A percentile compares a stretch with the other conserved stretches of the same genome.
phyloP scores from a whole-genome alignment of 2,888 invertebrate species.

The Megastigmus dorsalis region DNA sequence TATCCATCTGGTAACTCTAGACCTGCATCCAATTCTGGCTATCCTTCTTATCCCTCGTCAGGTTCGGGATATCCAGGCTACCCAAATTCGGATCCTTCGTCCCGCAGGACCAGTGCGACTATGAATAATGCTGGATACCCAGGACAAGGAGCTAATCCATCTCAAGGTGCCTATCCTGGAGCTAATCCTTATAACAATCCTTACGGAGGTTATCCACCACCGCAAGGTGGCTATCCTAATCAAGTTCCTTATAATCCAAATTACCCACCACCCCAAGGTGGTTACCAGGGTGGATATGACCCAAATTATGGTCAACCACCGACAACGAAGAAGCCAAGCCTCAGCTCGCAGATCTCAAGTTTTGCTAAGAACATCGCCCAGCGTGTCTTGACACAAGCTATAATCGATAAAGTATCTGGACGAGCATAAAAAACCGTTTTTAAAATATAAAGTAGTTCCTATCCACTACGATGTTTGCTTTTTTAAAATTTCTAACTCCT shows the following conservation, averaged over 20 bases:
- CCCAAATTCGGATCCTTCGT: constrained; percentile 39
- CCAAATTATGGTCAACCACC: constrained; percentile 51
- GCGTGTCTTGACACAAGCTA: constrained; percentile 64
- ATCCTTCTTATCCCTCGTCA: constrained; percentile 50
- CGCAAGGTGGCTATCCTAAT: constrained; percentile 51
- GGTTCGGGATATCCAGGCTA: constrained; percentile 55
- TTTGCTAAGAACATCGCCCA: constrained; percentile 66
- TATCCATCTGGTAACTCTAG: constrained; percentile 27
- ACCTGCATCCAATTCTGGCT: constrained; percentile 34
- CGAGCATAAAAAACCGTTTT: no score
- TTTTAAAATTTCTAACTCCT: no score
- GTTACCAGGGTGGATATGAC: constrained; percentile 73
- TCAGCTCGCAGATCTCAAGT: constrained; percentile 63
- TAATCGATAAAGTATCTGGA: constrained; percentile 64
- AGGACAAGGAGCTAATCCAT: constrained; percentile 52
- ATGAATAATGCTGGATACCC: constrained; percentile 59
- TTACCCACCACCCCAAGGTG: constrained; percentile 57
- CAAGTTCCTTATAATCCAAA: constrained; percentile 44
- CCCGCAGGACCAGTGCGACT: constrained; percentile 56
- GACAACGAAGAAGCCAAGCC: constrained; percentile 64
- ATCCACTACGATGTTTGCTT: no score
- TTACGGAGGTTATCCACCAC: constrained; percentile 55
- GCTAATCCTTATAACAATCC: constrained; percentile 54
- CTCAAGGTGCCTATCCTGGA: constrained; percentile 51
- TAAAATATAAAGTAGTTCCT: no score